Base-by-base conservation (phyloP, 1,140 invertebrate genomes). In the Leguminivora glycinivorella region DNA sequence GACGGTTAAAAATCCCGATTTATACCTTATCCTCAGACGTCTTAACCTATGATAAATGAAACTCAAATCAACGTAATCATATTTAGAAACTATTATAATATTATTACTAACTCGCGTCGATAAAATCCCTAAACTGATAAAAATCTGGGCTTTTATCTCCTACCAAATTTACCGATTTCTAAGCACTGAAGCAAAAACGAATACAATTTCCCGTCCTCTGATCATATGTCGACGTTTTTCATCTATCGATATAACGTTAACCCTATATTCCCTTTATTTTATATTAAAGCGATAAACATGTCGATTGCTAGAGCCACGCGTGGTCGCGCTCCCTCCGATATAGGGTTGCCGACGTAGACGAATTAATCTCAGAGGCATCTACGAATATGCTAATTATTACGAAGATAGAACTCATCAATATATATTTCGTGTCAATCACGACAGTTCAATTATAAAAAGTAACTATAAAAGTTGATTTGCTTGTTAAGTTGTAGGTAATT, bases 241-340 rank as follows among this genome's bases (percentile, higher is more conserved):
- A 84, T 88, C 75, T 84, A 85, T 88, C 81, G 84, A 85, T 85
- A 82, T 78, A 68, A 77, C 63, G 70, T 77, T 73, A 83, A 84
- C 82, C 80, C 80, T 74, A 77, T 74, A 77, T 87, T 85, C 87
- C 83, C 83, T 89, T 89, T 91, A 87, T 91, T 89, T 89, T 90
- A 90, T 90, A 90, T 90, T 89, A 91, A 89, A 84, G 88, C 88
- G 89, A 90, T 90, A 90, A 90, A 90, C 85, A 90, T 89, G 89
- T 90, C 87, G 89, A 90, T 91, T 83, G 77, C 70, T 81, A 78
- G 79, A 82, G 77, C 75, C 84, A 89, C 81, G 87, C 84, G 79
- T 84, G 84, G 85, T 76, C 84, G 83, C 83, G 73, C 84, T 82
- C 89, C 87, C 84, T 84, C 71, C 34, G 10, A 10, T 26, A 38